A percentile compares a stretch with the other conserved stretches of the same genome.
Conservation (phyloP, 2,797 vertebrate species). For the Semaprochilodus insignis region DNA sequence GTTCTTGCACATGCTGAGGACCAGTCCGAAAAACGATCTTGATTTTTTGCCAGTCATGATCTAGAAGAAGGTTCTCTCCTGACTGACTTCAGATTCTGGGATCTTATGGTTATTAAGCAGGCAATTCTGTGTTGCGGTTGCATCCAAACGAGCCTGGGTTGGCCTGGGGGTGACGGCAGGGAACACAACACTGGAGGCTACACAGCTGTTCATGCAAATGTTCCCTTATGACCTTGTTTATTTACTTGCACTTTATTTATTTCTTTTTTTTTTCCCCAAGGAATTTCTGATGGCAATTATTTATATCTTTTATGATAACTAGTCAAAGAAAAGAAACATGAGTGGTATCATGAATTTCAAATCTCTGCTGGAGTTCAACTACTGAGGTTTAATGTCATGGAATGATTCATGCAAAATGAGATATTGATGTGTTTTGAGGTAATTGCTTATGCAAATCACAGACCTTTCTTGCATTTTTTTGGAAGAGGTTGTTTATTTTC, state of each 20-base stretch:
- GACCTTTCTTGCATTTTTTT: neutral
- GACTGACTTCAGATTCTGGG: constrained; percentile 35
- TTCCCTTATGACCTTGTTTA: constrained; percentile 64
- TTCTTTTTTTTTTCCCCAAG: constrained; percentile 17
- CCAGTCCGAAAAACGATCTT: neutral
- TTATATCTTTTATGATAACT: neutral
- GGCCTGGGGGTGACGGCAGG: constrained; percentile 45
- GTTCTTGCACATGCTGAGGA: neutral
- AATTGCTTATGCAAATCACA: constrained; percentile 11
- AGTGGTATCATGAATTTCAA: neutral
- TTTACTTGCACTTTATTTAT: constrained; percentile 54
- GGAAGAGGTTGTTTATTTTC: neutral
- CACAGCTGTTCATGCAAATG: constrained; percentile 62
- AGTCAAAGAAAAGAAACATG: neutral
- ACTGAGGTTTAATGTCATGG: neutral
- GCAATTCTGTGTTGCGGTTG: constrained; percentile 44
- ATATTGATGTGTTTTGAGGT: constrained; percentile 1
- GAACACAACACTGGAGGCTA: constrained; percentile 52
- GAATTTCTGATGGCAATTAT: neutral
- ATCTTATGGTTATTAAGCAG: constrained; percentile 37
- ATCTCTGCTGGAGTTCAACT: constrained; percentile 1
- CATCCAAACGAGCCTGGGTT: constrained; percentile 44
- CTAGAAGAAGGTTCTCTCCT: constrained; percentile 8
- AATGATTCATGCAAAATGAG: neutral
- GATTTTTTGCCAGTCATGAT: constrained; percentile 22